phyloP scores from a whole-genome alignment of 37 sponge, comb jelly and placozoan genomes.

The Dysidea cf. avara region DNA sequence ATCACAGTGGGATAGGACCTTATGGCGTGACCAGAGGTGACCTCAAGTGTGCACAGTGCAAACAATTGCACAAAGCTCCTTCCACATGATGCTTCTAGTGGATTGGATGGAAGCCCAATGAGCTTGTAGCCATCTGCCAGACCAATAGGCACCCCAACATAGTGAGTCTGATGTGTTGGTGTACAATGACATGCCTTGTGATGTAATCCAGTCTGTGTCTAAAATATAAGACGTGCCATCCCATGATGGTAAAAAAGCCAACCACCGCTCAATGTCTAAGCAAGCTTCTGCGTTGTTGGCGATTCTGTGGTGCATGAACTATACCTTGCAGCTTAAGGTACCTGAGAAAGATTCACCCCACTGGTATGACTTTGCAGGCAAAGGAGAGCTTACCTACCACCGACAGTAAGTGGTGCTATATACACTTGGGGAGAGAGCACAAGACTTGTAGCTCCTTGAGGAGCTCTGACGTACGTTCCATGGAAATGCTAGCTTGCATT shows the following conservation, averaged over 20 bases:
- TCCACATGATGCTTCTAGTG: neutral
- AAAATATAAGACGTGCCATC: constrained; percentile 10
- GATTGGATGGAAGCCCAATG: constrained; percentile 20
- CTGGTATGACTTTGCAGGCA: constrained; percentile 25
- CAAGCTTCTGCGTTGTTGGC: constrained; percentile 12
- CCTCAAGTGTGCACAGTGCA: constrained; percentile 21
- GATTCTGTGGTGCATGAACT: constrained; percentile 19
- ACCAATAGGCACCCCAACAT: constrained; percentile 40
- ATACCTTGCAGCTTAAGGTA: constrained; percentile 7
- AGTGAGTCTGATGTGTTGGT: constrained; percentile 40
- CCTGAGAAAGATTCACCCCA: constrained; percentile 18
- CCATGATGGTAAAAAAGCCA: constrained; percentile 32
- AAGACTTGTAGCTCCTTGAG: too few species aligned
- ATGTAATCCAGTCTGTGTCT: neutral
- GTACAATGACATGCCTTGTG: constrained; percentile 11
- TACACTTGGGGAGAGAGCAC: too few species aligned
- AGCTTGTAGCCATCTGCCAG: constrained; percentile 21
- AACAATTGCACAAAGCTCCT: constrained; percentile 21
- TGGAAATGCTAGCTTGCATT: too few species aligned
- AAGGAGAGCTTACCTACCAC: constrained; percentile 19
- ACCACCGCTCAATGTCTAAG: constrained; percentile 58
- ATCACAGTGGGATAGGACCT: constrained; percentile 17
- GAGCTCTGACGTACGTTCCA: too few species aligned
- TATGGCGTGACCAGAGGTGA: neutral
- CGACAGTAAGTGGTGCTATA: constrained; percentile 10